Conservation (phyloP, 2,888 invertebrate species). For the Tupiocoris notatus region DNA sequence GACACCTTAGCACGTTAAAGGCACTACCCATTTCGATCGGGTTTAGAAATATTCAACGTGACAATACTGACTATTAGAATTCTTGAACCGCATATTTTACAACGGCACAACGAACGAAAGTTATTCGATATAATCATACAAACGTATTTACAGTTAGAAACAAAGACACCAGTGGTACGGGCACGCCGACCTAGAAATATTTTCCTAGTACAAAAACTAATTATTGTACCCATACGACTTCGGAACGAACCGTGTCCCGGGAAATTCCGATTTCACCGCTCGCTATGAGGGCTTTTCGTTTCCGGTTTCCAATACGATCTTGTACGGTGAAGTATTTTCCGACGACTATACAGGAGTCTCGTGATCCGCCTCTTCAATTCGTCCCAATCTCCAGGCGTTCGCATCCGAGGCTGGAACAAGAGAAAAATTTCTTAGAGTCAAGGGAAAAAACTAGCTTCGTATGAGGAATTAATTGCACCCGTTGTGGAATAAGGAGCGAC, state of each 20-base stretch:
- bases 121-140: not conserved
- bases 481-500: too few relatives aligned
- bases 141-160: not conserved
- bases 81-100: too few relatives aligned
- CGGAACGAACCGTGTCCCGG: not conserved
- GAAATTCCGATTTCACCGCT: too few relatives aligned
- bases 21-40: conserved; percentile 31
- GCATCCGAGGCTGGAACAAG: conserved; percentile 65
- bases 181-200: not conserved
- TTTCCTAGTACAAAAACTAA: not conserved
- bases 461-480: too few relatives aligned
- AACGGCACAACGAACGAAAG: too few relatives aligned
- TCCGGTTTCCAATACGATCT: conserved; percentile 6
- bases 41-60: conserved; percentile 5
- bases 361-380: conserved; percentile 78
- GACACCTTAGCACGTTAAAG: conserved; percentile 34
- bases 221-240: not conserved
- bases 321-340: not conserved
- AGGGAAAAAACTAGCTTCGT: too few relatives aligned
- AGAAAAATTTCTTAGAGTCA: too few relatives aligned
- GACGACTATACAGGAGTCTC: conserved; percentile 71
- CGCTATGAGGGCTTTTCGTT: too few relatives aligned
- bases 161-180: not conserved
- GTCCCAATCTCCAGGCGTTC: conserved; percentile 76
- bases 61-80: too few relatives aligned